phyloP scores from a whole-genome alignment of 2,113 vertebrate genomes.

The Oryctolagus cuniculus region mOryCun1.1 NC_091432.1:179128501-179129000 shows the following conservation, averaged over 20 bases:
- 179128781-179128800: conserved; percentile 96
- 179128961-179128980: conserved; percentile 93
- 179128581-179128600: conserved; percentile 83
- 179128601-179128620: conserved; percentile 86
- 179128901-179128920: conserved; percentile 94
- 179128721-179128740: conserved; percentile 99
- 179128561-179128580: conserved; percentile 86
- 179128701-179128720: conserved; percentile 97
- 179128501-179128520: conserved; percentile 87
- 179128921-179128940: conserved; percentile 91
- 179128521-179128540: conserved; percentile 76
- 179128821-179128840: conserved; percentile 97
- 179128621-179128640: conserved; percentile 87
- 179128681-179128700: conserved; percentile 95
- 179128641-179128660: conserved; percentile 87
- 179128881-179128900: conserved; percentile 96
- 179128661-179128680: conserved; percentile 90
- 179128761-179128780: conserved; percentile 94
- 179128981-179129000: conserved; percentile 89
- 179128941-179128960: conserved; percentile 91
- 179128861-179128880: conserved; percentile 90
- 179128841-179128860: conserved; percentile 91
- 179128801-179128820: conserved; percentile 93
- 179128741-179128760: conserved; percentile 95
- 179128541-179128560: conserved; percentile 82